phyloP scores from a whole-genome alignment of 2,888 invertebrate species.

The Conus canariensis region DNA sequence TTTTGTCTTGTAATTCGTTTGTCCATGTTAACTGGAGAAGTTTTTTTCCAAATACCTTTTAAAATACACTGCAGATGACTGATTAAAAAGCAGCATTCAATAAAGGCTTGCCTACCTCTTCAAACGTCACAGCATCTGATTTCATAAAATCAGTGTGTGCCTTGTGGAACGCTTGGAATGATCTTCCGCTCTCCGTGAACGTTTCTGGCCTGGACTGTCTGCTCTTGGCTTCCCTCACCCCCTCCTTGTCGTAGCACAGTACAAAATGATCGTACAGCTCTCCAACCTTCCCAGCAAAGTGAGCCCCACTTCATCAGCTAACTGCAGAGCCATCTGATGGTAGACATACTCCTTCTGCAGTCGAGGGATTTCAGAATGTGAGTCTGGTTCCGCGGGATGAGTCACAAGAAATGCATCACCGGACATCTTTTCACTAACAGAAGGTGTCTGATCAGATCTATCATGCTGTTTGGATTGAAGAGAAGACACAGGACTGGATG shows the following conservation, averaged over 20 bases:
- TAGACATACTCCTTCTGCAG: slow-evolving; percentile 12
- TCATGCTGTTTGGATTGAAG: neutral
- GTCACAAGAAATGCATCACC: neutral
- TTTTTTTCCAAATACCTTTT: too few relatives aligned
- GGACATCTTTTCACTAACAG: neutral
- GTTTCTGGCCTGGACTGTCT: neutral
- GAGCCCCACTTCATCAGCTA: slow-evolving; percentile 26
- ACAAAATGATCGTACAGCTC: slow-evolving; percentile 49
- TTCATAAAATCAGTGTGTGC: neutral
- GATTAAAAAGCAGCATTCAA: neutral
- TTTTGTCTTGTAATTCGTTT: too few relatives aligned
- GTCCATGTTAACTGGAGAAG: too few relatives aligned
- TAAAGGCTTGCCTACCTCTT: neutral
- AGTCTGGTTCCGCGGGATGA: neutral
- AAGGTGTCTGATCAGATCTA: neutral
- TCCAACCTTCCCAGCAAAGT: slow-evolving; percentile 39
- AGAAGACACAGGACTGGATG: neutral
- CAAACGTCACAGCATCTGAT: neutral
- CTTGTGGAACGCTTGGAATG: neutral
- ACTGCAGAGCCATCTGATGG: slow-evolving; percentile 19
- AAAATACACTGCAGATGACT: too few relatives aligned
- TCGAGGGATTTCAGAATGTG: neutral
- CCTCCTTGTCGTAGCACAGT: slow-evolving; percentile 38
- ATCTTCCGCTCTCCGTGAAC: neutral
- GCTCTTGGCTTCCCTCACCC: neutral